Conservation (phyloP, 2,888 invertebrate species). For the Charanyca ferruginea region DNA sequence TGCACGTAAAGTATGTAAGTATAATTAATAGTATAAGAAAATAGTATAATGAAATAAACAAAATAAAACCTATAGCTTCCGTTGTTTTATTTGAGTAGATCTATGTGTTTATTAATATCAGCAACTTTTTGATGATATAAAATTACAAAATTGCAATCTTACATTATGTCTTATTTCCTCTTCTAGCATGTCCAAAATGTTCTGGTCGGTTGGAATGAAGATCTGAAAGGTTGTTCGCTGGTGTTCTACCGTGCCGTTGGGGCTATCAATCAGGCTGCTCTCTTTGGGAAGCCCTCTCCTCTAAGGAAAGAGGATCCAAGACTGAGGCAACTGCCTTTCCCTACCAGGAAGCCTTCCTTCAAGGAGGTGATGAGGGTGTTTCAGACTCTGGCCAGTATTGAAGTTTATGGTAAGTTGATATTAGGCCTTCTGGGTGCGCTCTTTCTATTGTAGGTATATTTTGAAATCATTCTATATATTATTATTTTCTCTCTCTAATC, state of each 20-base stretch:
- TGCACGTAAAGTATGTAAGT: constrained; percentile 25
- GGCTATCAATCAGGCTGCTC: constrained; percentile 92
- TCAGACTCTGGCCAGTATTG: constrained; percentile 92
- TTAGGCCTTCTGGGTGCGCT: no score
- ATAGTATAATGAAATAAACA: constrained; percentile 24
- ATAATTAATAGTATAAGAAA: not conserved
- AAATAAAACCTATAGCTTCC: constrained; percentile 6
- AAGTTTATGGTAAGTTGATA: constrained; percentile 92
- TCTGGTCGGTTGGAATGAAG: constrained; percentile 92
- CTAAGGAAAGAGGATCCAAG: constrained; percentile 92
- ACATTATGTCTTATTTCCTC: constrained; percentile 10
- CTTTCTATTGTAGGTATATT: no score
- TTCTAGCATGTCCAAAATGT: constrained; percentile 95
- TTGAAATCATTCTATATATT: no score
- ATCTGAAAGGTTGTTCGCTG: constrained; percentile 92
- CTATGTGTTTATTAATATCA: not conserved
- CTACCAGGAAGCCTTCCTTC: constrained; percentile 95
- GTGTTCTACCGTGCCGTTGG: constrained; percentile 95
- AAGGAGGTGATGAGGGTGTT: constrained; percentile 95
- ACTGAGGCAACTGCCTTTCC: constrained; percentile 94
- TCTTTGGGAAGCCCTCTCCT: constrained; percentile 94
- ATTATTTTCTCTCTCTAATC: no score
- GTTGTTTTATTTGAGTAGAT: constrained; percentile 40
- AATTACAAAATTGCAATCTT: not conserved
- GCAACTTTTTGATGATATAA: not conserved